phyloP scores from a whole-genome alignment of 2,888 invertebrate genomes.

The Drosophila kambysellisi region DNA sequence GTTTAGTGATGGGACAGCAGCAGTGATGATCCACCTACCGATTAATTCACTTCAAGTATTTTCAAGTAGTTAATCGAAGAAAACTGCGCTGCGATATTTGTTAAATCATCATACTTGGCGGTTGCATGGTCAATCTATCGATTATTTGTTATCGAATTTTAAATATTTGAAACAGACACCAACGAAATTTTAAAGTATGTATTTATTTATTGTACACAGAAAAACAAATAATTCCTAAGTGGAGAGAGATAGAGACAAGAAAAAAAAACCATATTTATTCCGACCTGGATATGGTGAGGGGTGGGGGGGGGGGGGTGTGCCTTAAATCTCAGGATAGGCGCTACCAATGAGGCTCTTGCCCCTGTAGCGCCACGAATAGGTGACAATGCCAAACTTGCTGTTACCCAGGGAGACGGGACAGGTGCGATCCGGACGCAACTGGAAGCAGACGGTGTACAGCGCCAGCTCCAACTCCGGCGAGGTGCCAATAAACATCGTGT shows the following conservation, averaged over 20 bases:
- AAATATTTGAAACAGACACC: not conserved
- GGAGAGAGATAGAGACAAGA: slow-evolving; percentile 4
- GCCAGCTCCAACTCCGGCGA: slow-evolving; percentile 97
- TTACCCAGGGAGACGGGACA: slow-evolving; percentile 91
- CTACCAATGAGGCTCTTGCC: slow-evolving; percentile 93
- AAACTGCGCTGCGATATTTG: not conserved
- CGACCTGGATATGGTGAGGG: slow-evolving; percentile 61
- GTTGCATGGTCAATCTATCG: not conserved
- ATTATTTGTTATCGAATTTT: not conserved
- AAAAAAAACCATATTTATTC: slow-evolving; percentile 2
- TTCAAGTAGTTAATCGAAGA: not conserved
- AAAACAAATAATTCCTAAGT: slow-evolving; percentile 19
- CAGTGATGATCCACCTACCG: slow-evolving; percentile 1
- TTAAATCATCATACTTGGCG: not conserved
- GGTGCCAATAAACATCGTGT: slow-evolving; percentile 92
- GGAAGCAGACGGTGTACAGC: slow-evolving; percentile 94
- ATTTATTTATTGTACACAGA: slow-evolving; percentile 42
- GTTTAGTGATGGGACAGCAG: slow-evolving; percentile 24
- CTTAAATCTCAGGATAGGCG: slow-evolving; percentile 91
- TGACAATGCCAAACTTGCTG: slow-evolving; percentile 90
- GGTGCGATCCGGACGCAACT: slow-evolving; percentile 90
- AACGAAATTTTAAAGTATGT: slow-evolving; percentile 17
- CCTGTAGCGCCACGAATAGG: slow-evolving; percentile 90
- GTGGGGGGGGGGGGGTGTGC: not conserved
- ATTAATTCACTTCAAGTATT: slow-evolving; percentile 4